Conservation (phyloP, 2,797 vertebrate genomes). For the Hippocampus kuda region DNA sequence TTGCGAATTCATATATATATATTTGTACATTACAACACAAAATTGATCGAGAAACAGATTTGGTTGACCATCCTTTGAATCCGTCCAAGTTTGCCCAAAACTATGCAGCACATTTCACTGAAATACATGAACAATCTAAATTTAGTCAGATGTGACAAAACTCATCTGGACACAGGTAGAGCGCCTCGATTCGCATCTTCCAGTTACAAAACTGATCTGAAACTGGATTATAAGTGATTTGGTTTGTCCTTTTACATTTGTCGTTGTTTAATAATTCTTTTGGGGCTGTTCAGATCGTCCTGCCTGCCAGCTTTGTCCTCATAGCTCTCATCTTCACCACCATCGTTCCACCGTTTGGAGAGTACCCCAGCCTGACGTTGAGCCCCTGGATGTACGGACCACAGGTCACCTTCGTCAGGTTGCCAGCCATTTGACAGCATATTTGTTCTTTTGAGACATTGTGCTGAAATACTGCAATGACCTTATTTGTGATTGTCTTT, state of each 20-base stretch:
- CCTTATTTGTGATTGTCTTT: not conserved
- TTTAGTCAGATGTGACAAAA: not conserved
- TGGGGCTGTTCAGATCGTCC: slow-evolving; percentile 71
- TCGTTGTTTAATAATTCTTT: not conserved
- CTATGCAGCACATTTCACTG: not conserved
- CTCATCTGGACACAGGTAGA: not conserved
- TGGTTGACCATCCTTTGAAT: not conserved
- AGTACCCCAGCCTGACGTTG: slow-evolving; percentile 84
- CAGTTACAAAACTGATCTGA: not conserved
- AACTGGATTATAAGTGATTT: not conserved
- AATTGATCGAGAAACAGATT: not conserved
- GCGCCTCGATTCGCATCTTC: not conserved
- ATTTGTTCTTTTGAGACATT: not conserved
- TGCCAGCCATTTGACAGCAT: slow-evolving; percentile 1
- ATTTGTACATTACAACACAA: not conserved
- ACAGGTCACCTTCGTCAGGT: slow-evolving; percentile 93
- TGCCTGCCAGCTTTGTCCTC: slow-evolving; percentile 85
- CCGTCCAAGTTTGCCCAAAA: not conserved
- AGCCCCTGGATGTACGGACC: slow-evolving; percentile 93
- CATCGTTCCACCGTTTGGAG: slow-evolving; percentile 87
- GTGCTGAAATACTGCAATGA: not conserved
- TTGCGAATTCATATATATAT: no score
- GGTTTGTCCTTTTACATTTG: not conserved
- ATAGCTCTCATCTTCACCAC: slow-evolving; percentile 82
- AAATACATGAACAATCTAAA: not conserved